A percentile compares a stretch with the other conserved stretches of the same genome.
phyloP scores from a whole-genome alignment of 1,140 invertebrate genomes.

The Atta colombica region DNA sequence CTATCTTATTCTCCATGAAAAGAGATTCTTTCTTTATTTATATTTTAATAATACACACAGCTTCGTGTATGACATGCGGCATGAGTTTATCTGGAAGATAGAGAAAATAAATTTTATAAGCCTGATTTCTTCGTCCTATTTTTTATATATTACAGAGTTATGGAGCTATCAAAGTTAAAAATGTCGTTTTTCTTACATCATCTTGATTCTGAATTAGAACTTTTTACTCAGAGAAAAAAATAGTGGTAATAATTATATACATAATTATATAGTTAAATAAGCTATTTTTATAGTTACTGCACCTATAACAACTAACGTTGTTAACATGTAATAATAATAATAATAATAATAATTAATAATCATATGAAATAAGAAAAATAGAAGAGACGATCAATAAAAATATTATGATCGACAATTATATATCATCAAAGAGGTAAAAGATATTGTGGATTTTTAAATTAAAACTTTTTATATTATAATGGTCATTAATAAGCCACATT shows the following conservation, averaged over 20 bases:
- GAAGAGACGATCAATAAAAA: neutral
- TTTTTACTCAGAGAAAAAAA: too few relatives aligned
- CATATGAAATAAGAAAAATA: neutral
- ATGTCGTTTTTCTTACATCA: neutral
- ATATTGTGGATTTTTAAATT: neutral
- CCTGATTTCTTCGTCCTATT: neutral
- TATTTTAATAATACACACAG: neutral
- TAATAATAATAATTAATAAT: neutral
- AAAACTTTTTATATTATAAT: neutral
- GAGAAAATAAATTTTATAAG: slow-evolving; percentile 29
- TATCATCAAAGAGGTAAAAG: neutral
- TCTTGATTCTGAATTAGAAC: neutral
- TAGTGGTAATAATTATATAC: too few relatives aligned
- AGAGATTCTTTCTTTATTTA: neutral
- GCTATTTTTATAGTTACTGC: too few relatives aligned
- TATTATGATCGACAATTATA: slow-evolving; percentile 2
- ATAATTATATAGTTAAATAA: too few relatives aligned
- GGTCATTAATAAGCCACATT: neutral
- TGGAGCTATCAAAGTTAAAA: neutral
- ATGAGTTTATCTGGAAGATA: slow-evolving; percentile 35
- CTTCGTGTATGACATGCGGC: neutral
- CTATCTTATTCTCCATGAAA: neutral
- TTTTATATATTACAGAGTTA: slow-evolving; percentile 8
- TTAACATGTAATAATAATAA: neutral
- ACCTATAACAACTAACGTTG: neutral